Conservation (phyloP, 2,888 invertebrate species). For the Drosophila mercatorum region DNA sequence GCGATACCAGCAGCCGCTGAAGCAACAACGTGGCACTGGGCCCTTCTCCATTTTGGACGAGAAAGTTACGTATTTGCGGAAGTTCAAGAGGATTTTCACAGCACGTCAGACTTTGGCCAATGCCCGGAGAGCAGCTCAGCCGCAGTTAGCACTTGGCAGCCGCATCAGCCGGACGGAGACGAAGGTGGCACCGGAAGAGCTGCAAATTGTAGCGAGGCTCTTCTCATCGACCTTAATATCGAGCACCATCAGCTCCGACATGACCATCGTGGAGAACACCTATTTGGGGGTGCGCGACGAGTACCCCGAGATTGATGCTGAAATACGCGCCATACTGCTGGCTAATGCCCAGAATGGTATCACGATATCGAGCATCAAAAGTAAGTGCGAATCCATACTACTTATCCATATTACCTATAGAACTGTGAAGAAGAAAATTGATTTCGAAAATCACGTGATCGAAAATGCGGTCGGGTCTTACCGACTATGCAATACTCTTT, state of each 20-base stretch:
- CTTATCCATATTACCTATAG: no score
- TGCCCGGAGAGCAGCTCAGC: constrained; percentile 3
- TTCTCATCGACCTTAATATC: constrained; percentile 74
- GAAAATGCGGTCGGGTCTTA: neutral
- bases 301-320: constrained; percentile 77
- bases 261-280: constrained; percentile 77
- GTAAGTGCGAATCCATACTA: constrained; percentile 58
- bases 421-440: neutral
- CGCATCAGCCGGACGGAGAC: constrained; percentile 2
- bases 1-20: constrained; percentile 13
- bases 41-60: constrained; percentile 46
- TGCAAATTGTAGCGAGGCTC: constrained; percentile 70
- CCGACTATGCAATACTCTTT: neutral
- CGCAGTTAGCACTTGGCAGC: constrained; percentile 7
- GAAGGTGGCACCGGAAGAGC: constrained; percentile 10
- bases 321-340: constrained; percentile 81
- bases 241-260: constrained; percentile 42
- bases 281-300: constrained; percentile 76
- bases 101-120: constrained; percentile 20
- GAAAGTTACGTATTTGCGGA: constrained; percentile 47
- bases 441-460: neutral
- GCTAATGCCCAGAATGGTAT: constrained; percentile 82
- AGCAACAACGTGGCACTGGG: constrained; percentile 33
- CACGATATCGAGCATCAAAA: constrained; percentile 82
- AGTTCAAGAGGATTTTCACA: constrained; percentile 56